Evolutionary conservation across 2,888 invertebrate genomes (phyloP).

Genomic region (Eupithecia abbreviata): DNA sequence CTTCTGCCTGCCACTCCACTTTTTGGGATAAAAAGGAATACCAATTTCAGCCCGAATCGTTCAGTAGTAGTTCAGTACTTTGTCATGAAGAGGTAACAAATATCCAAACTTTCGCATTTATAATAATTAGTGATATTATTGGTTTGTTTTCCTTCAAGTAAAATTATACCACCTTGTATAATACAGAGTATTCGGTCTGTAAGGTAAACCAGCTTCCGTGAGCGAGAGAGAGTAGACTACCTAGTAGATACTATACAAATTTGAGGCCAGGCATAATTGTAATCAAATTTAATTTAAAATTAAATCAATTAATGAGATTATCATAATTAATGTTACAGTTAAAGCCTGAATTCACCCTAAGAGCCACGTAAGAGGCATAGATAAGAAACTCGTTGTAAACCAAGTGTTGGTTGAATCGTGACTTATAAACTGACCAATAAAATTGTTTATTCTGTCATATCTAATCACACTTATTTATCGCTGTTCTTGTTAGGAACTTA

Average conservation of each 20-base stretch:
- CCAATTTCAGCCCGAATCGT: neutral
- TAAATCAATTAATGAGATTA: slow-evolving; percentile 40
- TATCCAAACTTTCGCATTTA: too few species aligned
- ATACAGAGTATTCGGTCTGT: too few species aligned
- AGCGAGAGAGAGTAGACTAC: neutral
- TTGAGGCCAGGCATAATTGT: neutral
- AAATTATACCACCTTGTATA: neutral
- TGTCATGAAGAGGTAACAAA: too few species aligned
- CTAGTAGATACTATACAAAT: neutral
- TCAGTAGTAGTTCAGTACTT: neutral
- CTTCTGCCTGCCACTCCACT: too few species aligned
- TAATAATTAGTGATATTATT: too few species aligned
- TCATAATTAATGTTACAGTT: slow-evolving; percentile 36
- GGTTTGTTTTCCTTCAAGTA: neutral
- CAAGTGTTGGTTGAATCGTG: neutral
- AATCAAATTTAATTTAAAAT: too few species aligned
- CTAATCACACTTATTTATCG: too few species aligned
- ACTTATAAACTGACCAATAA: too few species aligned
- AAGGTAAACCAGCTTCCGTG: neutral
- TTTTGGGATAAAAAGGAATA: too few species aligned
- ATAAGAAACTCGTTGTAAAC: neutral
- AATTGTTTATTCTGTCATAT: neutral
- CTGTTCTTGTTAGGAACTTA: too few species aligned
- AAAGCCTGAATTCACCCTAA: slow-evolving; percentile 23
- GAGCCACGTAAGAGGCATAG: neutral